Evolutionary conservation across 2,888 invertebrate species (phyloP), one percentile per base, ranked within the genome.

Genomic region (Gymnosoma rotundatum): DNA sequence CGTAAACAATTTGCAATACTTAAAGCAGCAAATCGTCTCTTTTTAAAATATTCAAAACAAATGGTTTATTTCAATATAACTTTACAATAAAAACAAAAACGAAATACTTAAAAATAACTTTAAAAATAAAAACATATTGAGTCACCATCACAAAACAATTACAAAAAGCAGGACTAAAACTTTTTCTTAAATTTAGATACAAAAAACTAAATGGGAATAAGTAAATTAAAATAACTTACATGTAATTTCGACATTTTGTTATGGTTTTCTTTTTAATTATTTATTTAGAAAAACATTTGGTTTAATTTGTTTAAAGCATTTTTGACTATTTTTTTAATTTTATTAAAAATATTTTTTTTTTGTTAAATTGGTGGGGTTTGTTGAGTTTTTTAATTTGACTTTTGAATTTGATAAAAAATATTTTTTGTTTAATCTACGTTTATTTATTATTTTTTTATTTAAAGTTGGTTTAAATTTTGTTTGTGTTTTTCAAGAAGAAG

Each of bases 191-290:
- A 74, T 74, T 83, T 64, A 69, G 63, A 50, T 16, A 61, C 9
- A 78, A 20, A 61, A 25, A 25, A 45, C 8, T 18, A 52, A 67
- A 20, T 66, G 25, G 58, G 38, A 20, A 60, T n/a, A 54, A 45
- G 18, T 60, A 36, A 52, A 56, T 21, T 14, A 45, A 58, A 69
- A 58, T 3, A 25, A 89, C 90, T 90, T 88, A 90, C 90, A 87
- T 90, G 89, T 81, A 88, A 82, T 89, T 90, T 88, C 69, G 88
- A 87, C 90, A 90, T 90, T 83, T 86, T 85, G 50, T 56, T 78
- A 18, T 14, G 8, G 54, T 36, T 32, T 42, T 32, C 9, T 69
- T 61, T 61, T 20, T 12, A 12, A 42, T 42, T 12, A 42, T 5
- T 32, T 32, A 32, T 8, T 42, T 42, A 1, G 5, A 42, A 42